Evolutionary conservation across 2,888 invertebrate genomes (phyloP).

Genomic region (Erebia palarica): DNA sequence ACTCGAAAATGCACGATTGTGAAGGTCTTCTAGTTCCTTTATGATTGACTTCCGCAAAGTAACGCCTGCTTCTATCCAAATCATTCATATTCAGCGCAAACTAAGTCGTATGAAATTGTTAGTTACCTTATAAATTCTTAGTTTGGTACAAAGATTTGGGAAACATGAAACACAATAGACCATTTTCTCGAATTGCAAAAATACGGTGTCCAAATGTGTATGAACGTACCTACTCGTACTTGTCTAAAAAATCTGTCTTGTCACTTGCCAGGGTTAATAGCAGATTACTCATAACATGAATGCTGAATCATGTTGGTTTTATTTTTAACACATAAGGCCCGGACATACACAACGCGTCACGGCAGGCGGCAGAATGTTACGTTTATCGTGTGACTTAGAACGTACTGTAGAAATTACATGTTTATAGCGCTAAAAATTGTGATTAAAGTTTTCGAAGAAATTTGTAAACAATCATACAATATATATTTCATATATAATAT

Average conservation of each 20-base stretch:
- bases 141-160: neutral
- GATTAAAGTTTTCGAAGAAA: too few relatives aligned
- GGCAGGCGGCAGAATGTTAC: neutral
- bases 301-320: conserved; percentile 9
- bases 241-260: neutral
- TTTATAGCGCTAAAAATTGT: too few relatives aligned
- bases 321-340: neutral
- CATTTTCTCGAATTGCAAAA: neutral
- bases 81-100: too few relatives aligned
- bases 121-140: neutral
- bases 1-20: too few relatives aligned
- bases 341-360: neutral
- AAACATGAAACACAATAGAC: neutral
- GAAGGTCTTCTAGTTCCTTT: too few relatives aligned
- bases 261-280: conserved; percentile 10
- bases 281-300: conserved; percentile 6
- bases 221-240: neutral
- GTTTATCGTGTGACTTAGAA: neutral
- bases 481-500: too few relatives aligned
- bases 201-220: neutral
- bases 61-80: too few relatives aligned
- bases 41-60: too few relatives aligned
- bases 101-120: neutral
- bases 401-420: too few relatives aligned
- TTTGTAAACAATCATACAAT: too few relatives aligned